These are phyloP conservation scores for Keiferia lycopersicella DNA, from an alignment of 2,888 invertebrate species.

Conservation along the genomic window DNA sequence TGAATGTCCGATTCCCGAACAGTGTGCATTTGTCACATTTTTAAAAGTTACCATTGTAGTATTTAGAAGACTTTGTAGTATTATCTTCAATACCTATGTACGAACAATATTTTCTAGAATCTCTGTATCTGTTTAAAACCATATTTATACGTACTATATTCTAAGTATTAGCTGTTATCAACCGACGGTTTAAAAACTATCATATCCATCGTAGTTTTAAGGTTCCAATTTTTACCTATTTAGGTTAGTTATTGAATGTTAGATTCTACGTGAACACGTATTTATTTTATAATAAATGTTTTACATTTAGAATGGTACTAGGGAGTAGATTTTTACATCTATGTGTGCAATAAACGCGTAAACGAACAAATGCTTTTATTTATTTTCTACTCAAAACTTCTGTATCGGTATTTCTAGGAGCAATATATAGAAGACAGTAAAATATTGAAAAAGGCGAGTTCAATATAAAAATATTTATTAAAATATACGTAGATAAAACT, in stretches of 20 bases:
- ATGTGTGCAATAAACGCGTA: slow-evolving; percentile 18
- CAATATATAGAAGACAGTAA: not conserved
- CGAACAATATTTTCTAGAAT: slow-evolving; percentile 8
- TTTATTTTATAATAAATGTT: slow-evolving; percentile 12
- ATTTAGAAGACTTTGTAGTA: slow-evolving; percentile 2
- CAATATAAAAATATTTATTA: slow-evolving; percentile 43
- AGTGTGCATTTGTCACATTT: not conserved
- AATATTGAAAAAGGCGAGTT: not conserved
- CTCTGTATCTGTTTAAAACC: slow-evolving; percentile 5
- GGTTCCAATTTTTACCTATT: slow-evolving; percentile 9
- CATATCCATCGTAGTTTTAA: slow-evolving; percentile 2
- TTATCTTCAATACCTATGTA: not conserved
- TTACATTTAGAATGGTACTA: not conserved
- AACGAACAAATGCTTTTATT: not conserved
- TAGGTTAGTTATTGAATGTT: not conserved
- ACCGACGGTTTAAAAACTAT: slow-evolving; percentile 6
- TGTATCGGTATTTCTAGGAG: not conserved
- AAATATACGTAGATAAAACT: slow-evolving; percentile 53
- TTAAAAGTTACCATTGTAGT: slow-evolving; percentile 3
- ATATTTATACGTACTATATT: not conserved
- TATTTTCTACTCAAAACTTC: not conserved
- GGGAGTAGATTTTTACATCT: slow-evolving; percentile 16
- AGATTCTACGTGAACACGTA: slow-evolving; percentile 13
- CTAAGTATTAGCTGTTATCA: not conserved
- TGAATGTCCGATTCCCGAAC: not conserved